Percentiles rank a stretch among this genome's conserved stretches.
Evolutionary conservation across 2,888 invertebrate genomes (phyloP).

Genomic region (Latrodectus hesperus): DNA sequence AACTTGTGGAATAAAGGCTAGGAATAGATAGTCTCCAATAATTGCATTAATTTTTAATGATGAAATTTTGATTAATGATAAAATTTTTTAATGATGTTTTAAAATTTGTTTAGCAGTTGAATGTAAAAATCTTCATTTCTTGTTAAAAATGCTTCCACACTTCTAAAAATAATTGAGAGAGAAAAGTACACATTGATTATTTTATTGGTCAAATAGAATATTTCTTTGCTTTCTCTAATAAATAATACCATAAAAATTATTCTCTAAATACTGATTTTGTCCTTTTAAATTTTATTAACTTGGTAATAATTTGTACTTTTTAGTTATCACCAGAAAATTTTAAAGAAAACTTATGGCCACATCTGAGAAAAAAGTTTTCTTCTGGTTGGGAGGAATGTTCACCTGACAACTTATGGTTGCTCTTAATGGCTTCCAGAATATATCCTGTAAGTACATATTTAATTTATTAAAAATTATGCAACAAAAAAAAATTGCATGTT

Average conservation of each 20-base stretch:
- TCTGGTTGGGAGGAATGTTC: conserved; percentile 42
- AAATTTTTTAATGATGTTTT: too few relatives aligned
- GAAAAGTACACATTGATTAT: too few relatives aligned
- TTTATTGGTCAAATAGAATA: not conserved
- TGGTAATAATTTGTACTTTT: not conserved
- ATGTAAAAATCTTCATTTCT: too few relatives aligned
- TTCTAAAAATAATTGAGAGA: too few relatives aligned
- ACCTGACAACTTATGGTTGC: conserved; percentile 47
- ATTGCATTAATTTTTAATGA: too few relatives aligned
- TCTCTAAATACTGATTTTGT: not conserved
- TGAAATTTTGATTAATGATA: too few relatives aligned
- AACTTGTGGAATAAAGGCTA: too few relatives aligned
- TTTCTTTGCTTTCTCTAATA: not conserved
- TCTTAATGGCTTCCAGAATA: conserved; percentile 28
- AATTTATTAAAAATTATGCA: not conserved
- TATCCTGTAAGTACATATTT: conserved; percentile 55
- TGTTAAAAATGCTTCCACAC: too few relatives aligned
- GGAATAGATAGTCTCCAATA: too few relatives aligned
- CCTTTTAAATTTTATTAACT: not conserved
- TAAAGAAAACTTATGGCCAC: conserved; percentile 36
- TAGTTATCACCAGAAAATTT: conserved; percentile 45
- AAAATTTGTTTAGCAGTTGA: too few relatives aligned
- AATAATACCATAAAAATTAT: not conserved
- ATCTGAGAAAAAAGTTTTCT: conserved; percentile 35
- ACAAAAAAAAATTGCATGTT: not conserved